These are phyloP conservation scores for Myotis pilosus DNA, from an alignment of 2,797 vertebrate genomes.

Conservation along the genomic window DNA sequence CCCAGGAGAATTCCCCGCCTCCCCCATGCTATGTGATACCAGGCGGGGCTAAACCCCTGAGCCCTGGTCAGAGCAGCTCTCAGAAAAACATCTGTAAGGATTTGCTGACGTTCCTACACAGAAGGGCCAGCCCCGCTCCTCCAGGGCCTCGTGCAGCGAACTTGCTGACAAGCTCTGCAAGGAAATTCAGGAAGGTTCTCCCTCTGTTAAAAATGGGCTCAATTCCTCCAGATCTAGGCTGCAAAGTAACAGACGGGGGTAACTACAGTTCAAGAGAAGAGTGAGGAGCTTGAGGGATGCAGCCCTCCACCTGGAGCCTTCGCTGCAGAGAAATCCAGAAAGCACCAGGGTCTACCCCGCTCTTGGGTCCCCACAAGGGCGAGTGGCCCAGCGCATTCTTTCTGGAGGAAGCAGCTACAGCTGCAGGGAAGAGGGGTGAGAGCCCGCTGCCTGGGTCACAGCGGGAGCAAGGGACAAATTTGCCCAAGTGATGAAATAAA, in stretches of 20 bases:
- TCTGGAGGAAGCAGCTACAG: neutral
- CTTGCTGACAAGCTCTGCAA: conserved; percentile 78
- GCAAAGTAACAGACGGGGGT: neutral
- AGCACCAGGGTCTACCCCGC: neutral
- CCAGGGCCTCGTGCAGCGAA: conserved; percentile 70
- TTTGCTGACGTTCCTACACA: conserved; percentile 80
- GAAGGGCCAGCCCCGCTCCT: conserved; percentile 78
- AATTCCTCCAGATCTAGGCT: neutral
- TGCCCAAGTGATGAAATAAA: neutral
- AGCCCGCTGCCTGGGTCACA: neutral
- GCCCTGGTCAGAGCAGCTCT: conserved; percentile 74
- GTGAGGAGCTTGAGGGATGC: neutral
- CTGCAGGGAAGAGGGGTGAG: neutral
- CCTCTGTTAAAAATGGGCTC: conserved; percentile 71
- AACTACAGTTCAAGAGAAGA: neutral
- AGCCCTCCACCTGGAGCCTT: neutral
- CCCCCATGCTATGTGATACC: conserved; percentile 81
- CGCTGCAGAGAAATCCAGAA: neutral
- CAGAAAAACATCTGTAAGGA: conserved; percentile 82
- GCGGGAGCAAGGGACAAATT: neutral
- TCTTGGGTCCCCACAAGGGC: neutral
- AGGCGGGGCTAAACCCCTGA: conserved; percentile 81
- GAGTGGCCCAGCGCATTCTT: neutral
- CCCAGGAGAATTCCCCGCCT: conserved; percentile 76
- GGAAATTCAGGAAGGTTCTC: conserved; percentile 66